These are phyloP conservation scores for Epinephelus cyanopodus DNA, from an alignment of 2,113 vertebrate genomes.

Conservation along the genomic window DNA sequence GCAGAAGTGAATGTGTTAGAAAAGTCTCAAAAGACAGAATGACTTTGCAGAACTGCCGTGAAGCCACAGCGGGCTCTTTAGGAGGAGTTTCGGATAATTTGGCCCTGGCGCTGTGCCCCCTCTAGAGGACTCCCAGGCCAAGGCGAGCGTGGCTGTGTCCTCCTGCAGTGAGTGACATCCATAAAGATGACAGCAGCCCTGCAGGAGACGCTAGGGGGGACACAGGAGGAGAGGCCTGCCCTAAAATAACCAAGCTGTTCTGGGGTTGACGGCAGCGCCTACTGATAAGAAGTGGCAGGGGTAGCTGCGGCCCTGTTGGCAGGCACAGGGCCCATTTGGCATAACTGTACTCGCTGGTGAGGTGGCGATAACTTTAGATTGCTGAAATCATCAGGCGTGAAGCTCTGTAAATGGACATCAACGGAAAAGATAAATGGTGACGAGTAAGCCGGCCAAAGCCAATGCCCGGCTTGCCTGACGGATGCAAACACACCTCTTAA, in stretches of 20 bases:
- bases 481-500: conserved; percentile 31
- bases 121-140: conserved; percentile 27
- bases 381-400: conserved; percentile 50
- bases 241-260: conserved; percentile 54
- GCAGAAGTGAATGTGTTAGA: conserved; percentile 8
- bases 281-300: conserved; percentile 27
- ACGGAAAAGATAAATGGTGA: conserved; percentile 45
- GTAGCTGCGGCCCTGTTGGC: conserved; percentile 38
- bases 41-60: conserved; percentile 20
- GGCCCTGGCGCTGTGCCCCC: neutral
- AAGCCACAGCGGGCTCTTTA: conserved; percentile 20
- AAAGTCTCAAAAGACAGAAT: conserved; percentile 11
- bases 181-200: conserved; percentile 55
- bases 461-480: conserved; percentile 25
- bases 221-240: conserved; percentile 22
- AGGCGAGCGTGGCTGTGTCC: neutral
- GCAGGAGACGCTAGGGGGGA: conserved; percentile 4
- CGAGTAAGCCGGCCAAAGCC: conserved; percentile 24
- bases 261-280: conserved; percentile 3
- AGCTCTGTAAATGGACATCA: conserved; percentile 50
- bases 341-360: conserved; percentile 43
- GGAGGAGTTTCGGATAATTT: conserved; percentile 17
- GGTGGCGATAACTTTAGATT: conserved; percentile 56
- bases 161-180: conserved; percentile 46
- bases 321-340: conserved; percentile 49